These are phyloP conservation scores for Atherinomorus stipes DNA, from an alignment of 2,113 vertebrate species.

Conservation along the genomic window DNA sequence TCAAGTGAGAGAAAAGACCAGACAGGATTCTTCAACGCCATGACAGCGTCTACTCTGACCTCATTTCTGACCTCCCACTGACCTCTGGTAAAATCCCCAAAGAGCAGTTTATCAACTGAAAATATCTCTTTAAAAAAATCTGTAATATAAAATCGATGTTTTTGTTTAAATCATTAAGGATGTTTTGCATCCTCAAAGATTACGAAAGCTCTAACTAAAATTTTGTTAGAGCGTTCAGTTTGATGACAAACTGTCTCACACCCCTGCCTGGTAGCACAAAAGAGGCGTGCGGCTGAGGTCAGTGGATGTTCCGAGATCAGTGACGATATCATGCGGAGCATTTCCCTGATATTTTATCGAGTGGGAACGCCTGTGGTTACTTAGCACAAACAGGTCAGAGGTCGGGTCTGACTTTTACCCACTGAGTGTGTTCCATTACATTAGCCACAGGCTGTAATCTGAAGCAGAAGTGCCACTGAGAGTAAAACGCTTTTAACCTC, in stretches of 20 bases:
- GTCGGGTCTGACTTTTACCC: constrained; percentile 84
- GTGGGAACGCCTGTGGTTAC: constrained; percentile 86
- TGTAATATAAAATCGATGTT: not conserved
- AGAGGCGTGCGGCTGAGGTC: constrained; percentile 27
- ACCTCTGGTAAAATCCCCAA: constrained; percentile 57
- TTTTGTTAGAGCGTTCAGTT: too few relatives aligned
- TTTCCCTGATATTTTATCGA: constrained; percentile 89
- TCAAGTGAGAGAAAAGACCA: constrained; percentile 82
- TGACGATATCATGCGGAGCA: constrained; percentile 61
- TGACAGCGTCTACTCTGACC: constrained; percentile 66
- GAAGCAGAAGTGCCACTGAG: constrained; percentile 87
- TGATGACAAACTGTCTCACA: constrained; percentile 24
- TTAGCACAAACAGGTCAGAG: constrained; percentile 91
- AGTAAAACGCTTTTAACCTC: constrained; percentile 78
- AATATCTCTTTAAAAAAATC: constrained; percentile 15
- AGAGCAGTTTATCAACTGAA: constrained; percentile 30
- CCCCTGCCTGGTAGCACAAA: constrained; percentile 19
- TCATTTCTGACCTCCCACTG: constrained; percentile 69
- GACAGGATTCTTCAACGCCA: constrained; percentile 71
- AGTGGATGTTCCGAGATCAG: constrained; percentile 36
- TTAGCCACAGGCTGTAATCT: constrained; percentile 88
- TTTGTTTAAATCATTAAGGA: not conserved
- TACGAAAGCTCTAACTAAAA: constrained; percentile 4
- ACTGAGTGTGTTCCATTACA: constrained; percentile 84
- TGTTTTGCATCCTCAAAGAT: not conserved